phyloP scores from a whole-genome alignment of 1,140 invertebrate genomes.

The Pomacea maculata region DNA sequence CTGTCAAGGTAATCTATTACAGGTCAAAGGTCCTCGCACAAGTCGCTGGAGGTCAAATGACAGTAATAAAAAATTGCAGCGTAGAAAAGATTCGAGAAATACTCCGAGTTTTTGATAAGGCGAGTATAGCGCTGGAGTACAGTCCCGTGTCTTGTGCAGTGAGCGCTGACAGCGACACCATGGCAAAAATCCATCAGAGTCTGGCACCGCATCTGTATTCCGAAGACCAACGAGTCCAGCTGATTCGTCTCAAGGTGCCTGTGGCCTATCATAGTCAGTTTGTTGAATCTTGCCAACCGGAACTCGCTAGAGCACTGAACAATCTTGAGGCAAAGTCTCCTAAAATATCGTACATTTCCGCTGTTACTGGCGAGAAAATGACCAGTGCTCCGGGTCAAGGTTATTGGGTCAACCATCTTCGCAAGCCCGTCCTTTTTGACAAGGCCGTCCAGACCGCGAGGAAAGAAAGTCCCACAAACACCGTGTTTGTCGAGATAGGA shows the following conservation, averaged over 20 bases:
- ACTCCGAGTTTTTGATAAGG: conserved; percentile 24
- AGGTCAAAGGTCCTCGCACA: conserved; percentile 32
- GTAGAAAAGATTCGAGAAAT: conserved; percentile 26
- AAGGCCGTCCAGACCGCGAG: conserved; percentile 27
- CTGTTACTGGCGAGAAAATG: conserved; percentile 34
- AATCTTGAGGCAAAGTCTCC: conserved; percentile 21
- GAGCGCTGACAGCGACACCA: conserved; percentile 38
- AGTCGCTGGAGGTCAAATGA: conserved; percentile 37
- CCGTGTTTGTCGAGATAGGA: conserved; percentile 46
- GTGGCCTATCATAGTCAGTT: conserved; percentile 44
- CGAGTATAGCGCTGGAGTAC: conserved; percentile 42
- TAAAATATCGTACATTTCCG: conserved; percentile 30
- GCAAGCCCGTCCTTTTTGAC: conserved; percentile 35
- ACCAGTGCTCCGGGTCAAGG: conserved; percentile 1
- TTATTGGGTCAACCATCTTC: conserved; percentile 42
- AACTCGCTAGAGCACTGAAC: conserved; percentile 3
- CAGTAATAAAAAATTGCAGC: conserved; percentile 31
- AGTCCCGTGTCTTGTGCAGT: conserved; percentile 43
- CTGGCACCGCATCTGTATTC: neutral
- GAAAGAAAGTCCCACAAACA: conserved; percentile 16
- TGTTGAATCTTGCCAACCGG: conserved; percentile 23
- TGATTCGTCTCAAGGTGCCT: conserved; percentile 16
- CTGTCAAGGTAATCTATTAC: conserved; percentile 42
- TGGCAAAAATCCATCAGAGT: conserved; percentile 16
- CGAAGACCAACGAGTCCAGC: neutral